A percentile compares a stretch with the other conserved stretches of the same genome.
Conservation (phyloP, 2,113 vertebrate genomes). For the Epinephelus cyanopodus region DNA sequence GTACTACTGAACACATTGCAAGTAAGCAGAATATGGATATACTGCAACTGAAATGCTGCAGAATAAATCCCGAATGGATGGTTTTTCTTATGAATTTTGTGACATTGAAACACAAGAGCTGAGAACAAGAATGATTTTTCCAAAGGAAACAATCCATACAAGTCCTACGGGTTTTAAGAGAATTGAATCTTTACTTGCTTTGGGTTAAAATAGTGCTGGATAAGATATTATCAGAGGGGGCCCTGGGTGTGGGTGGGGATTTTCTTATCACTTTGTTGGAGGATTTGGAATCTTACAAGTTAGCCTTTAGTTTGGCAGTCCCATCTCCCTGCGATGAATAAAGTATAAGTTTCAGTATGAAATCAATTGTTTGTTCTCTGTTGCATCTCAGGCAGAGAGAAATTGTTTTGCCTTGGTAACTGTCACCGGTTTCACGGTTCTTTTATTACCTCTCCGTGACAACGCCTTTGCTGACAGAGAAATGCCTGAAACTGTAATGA, state of each 20-base stretch:
- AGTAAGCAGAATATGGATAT: not conserved
- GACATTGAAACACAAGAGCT: conserved; percentile 13
- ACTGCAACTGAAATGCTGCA: not conserved
- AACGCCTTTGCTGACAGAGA: conserved; percentile 37
- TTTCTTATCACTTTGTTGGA: conserved; percentile 56
- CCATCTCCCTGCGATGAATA: conserved; percentile 67
- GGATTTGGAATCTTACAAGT: conserved; percentile 63
- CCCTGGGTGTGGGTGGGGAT: conserved; percentile 40
- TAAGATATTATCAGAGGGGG: conserved; percentile 54
- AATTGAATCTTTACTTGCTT: conserved; percentile 52
- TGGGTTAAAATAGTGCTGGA: conserved; percentile 47
- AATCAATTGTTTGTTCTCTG: conserved; percentile 72
- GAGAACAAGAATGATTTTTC: conserved; percentile 12
- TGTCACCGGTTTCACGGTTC: conserved; percentile 51
- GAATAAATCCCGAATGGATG: conserved; percentile 11
- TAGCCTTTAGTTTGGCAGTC: conserved; percentile 51
- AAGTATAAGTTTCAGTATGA: conserved; percentile 58
- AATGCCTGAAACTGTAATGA: conserved; percentile 60
- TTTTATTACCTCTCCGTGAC: conserved; percentile 60
- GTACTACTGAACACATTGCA: not conserved
- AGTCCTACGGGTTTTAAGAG: conserved; percentile 37
- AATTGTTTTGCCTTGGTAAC: conserved; percentile 70
- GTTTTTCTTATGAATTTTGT: conserved; percentile 23
- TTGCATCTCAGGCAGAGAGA: conserved; percentile 63
- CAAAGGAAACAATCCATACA: conserved; percentile 39